A percentile compares a stretch with the other conserved stretches of the same genome.
phyloP scores from a whole-genome alignment of 1,140 invertebrate genomes.

The Colletes gigas region DNA sequence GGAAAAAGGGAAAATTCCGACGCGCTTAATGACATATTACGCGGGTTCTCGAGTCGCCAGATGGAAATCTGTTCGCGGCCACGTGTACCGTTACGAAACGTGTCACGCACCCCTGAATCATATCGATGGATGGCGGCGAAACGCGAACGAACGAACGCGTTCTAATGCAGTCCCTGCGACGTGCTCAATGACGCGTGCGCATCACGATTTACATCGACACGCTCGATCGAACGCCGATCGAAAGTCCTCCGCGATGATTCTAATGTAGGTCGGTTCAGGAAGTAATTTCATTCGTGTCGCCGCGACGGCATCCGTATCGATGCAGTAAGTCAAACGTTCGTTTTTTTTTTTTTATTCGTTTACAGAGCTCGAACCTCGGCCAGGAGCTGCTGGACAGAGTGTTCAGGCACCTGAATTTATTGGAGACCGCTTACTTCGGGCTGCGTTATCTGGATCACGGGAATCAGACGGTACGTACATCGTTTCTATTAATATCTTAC shows the following conservation, averaged over 20 bases:
- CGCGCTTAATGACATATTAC: conserved; percentile 23
- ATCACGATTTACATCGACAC: conserved; percentile 49
- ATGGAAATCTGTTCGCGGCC: conserved; percentile 23
- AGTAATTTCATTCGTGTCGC: conserved; percentile 26
- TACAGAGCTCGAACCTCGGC: conserved; percentile 90
- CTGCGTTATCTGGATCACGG: conserved; percentile 92
- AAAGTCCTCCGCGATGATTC: conserved; percentile 1
- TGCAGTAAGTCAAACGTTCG: conserved; percentile 25
- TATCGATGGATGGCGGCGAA: background rate
- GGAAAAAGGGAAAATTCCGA: background rate
- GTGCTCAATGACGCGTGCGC: conserved; percentile 53
- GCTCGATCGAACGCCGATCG: conserved; percentile 38
- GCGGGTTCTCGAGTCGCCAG: background rate
- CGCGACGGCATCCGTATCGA: background rate
- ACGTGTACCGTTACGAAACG: conserved; percentile 33
- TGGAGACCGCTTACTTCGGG: conserved; percentile 96
- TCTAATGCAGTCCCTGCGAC: conserved; percentile 27
- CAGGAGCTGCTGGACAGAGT: conserved; percentile 93
- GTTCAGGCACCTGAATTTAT: conserved; percentile 93
- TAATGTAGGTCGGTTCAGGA: conserved; percentile 22
- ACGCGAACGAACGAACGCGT: conserved; percentile 6
- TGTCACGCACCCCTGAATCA: conserved; percentile 27
- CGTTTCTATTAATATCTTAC: background rate
- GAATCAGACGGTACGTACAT: conserved; percentile 91
- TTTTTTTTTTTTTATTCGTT: conserved; percentile 79